phyloP scores from a whole-genome alignment of 1,140 invertebrate species.

The Charaxes varanes region DNA sequence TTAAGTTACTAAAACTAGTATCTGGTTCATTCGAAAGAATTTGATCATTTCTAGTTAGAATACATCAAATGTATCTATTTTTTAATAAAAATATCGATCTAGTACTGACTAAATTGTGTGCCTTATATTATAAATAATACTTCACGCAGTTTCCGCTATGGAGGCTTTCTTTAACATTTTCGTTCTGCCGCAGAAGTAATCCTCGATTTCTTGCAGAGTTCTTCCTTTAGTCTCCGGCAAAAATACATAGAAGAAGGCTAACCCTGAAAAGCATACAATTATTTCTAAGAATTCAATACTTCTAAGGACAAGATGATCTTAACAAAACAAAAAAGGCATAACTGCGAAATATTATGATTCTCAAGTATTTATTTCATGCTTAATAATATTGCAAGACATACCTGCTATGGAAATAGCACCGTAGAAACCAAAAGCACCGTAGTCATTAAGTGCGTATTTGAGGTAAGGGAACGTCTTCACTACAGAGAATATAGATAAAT shows the following conservation, averaged over 20 bases:
- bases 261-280: conserved; percentile 31
- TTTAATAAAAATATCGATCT: no score
- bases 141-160: conserved; percentile 32
- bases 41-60: no score
- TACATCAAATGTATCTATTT: no score
- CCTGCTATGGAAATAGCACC: conserved; percentile 77
- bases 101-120: no score
- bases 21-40: no score
- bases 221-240: conserved; percentile 90
- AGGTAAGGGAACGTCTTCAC: conserved; percentile 81
- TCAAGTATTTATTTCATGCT: not conserved
- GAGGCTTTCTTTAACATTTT: conserved; percentile 45
- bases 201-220: conserved; percentile 86
- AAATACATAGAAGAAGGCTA: conserved; percentile 76
- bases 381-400: conserved; percentile 38
- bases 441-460: conserved; percentile 65
- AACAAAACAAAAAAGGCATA: no score
- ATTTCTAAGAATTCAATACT: no score
- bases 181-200: conserved; percentile 76
- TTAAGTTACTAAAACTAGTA: no score
- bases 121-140: not conserved
- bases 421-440: conserved; percentile 79
- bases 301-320: no score
- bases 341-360: no score
- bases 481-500: conserved; percentile 79